Evolutionary conservation across 2,113 vertebrate species (phyloP).

Genomic region (Mellivora capensis): DNA sequence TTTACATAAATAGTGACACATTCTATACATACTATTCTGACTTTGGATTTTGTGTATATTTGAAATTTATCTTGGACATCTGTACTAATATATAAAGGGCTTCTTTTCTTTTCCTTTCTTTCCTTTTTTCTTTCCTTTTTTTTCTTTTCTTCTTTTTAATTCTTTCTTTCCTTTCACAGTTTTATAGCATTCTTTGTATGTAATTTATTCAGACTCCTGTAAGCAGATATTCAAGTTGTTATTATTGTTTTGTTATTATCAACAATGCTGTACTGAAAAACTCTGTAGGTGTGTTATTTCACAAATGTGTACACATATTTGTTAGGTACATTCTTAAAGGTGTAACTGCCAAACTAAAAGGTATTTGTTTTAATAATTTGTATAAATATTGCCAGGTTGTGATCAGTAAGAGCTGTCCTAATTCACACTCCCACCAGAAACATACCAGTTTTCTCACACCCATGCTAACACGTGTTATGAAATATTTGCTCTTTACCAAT

Average conservation of each 20-base stretch:
- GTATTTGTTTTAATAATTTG: slow-evolving; percentile 20
- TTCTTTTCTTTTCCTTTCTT: neutral
- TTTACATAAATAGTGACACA: neutral
- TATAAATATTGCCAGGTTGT: slow-evolving; percentile 21
- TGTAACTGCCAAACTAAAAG: slow-evolving; percentile 39
- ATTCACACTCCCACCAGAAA: neutral
- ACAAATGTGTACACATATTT: neutral
- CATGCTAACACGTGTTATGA: neutral
- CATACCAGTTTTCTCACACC: slow-evolving; percentile 12
- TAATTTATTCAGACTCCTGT: neutral
- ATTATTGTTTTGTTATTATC: slow-evolving; percentile 18
- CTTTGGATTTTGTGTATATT: neutral
- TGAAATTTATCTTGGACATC: neutral
- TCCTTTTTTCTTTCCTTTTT: neutral
- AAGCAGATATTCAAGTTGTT: neutral
- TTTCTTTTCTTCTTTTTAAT: neutral
- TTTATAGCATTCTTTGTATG: neutral
- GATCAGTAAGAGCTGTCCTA: neutral
- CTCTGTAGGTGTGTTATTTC: neutral
- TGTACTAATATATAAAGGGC: neutral
- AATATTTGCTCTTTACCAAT: neutral
- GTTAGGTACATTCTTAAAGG: neutral
- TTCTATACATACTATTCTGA: neutral
- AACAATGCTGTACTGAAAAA: neutral
- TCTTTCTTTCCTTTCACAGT: neutral